Base-by-base conservation (phyloP, 1,140 invertebrate genomes). In the Drosophila hydei region DNA sequence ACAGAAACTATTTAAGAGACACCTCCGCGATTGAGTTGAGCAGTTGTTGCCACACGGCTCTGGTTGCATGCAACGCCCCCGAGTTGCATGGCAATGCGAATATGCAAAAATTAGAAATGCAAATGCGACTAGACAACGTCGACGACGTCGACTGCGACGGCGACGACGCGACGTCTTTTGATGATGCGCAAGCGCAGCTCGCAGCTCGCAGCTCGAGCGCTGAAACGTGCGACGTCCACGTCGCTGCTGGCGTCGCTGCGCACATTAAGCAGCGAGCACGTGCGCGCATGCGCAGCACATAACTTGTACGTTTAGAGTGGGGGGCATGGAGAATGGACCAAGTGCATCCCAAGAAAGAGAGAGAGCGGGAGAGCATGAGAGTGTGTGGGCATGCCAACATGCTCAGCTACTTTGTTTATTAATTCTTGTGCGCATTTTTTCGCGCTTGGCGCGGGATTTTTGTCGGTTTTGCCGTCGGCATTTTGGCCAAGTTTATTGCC, bases 361-460 rank as follows among this genome's bases (percentile, higher is more conserved):
- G 43, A 40, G 16, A 45, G 51, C 21, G 3, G 14, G 38, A 3
- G 12, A 23, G 55, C 27, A 11, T 11, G 27, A 36, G 45, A 25
- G 18, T 4, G 75, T 43, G 36, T 61, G 40, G 36, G 60, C 79
- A 87, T 85, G 83, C 81, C 81, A 81, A 78, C 81, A 88, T 88
- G 81, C 81, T 48, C 71, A 51, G 51, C 83, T 83, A 88, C 83
- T 88, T 88, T 88, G 83, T 88, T 88, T 88, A 88, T 87, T 88
- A 87, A 88, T 88, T 88, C 75, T 79, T 87, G 78, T 88, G 78
- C 84, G 84, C 79, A 88, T 88, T 83, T 88, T 88, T 88, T 88
- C 81, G 83, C 81, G 81, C 81, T 88, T 81, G 70, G 30, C 67
- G 65, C 56, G 42, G 62, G 45, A 61, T 79, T 74, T 73, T 63